Conservation (phyloP, 2,797 vertebrate genomes). For the Takifugu rubripes region DNA sequence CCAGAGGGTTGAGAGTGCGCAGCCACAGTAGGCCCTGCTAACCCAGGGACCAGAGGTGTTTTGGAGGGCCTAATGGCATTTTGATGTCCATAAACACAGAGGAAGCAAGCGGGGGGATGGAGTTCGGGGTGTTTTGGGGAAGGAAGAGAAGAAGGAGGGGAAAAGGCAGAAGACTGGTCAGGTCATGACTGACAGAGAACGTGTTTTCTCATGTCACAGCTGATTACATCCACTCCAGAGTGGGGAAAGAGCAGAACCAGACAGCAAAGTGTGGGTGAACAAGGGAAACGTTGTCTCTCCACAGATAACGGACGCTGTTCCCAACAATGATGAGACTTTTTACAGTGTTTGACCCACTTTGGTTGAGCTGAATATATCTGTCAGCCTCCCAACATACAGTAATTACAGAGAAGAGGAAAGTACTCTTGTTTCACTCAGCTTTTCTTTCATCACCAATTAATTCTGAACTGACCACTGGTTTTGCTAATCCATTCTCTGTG, state of each 20-base stretch:
- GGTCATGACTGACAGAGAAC: slow-evolving; percentile 86
- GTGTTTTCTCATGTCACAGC: slow-evolving; percentile 98
- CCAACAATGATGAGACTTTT: slow-evolving; percentile 40
- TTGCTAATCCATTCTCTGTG: slow-evolving; percentile 1
- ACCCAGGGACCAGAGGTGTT: slow-evolving; percentile 79
- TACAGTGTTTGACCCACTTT: slow-evolving; percentile 29
- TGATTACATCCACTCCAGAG: slow-evolving; percentile 95
- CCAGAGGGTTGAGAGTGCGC: slow-evolving; percentile 63
- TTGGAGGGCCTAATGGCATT: slow-evolving; percentile 96
- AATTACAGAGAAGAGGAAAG: neutral
- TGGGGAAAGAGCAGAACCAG: slow-evolving; percentile 73
- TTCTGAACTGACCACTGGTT: slow-evolving; percentile 11
- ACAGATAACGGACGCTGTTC: slow-evolving; percentile 51
- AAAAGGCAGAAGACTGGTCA: slow-evolving; percentile 86
- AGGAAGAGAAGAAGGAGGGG: slow-evolving; percentile 76
- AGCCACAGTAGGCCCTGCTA: slow-evolving; percentile 57
- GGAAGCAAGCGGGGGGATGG: slow-evolving; percentile 86
- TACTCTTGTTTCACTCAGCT: neutral
- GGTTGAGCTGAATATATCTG: neutral
- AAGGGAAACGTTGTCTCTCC: slow-evolving; percentile 49
- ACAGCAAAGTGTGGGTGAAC: slow-evolving; percentile 35
- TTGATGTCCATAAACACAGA: slow-evolving; percentile 94
- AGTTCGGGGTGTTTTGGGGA: slow-evolving; percentile 73
- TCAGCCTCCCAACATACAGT: neutral
- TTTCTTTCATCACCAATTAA: slow-evolving; percentile 17